phyloP scores from a whole-genome alignment of 2,888 invertebrate genomes.

The Flexamia atlantica region DNA sequence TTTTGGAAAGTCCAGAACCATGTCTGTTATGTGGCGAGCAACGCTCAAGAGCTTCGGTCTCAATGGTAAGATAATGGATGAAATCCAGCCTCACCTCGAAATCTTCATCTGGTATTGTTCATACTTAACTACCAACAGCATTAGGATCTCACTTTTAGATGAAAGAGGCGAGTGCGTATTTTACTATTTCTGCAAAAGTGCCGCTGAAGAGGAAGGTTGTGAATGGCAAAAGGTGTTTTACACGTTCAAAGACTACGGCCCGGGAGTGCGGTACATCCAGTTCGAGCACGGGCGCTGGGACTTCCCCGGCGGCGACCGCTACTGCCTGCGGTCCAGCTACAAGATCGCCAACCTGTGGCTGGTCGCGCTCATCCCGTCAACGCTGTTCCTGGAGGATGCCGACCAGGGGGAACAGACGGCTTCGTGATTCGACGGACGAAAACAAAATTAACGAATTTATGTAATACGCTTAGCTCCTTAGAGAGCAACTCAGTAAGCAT shows the following conservation, averaged over 20 bases:
- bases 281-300: constrained; percentile 24
- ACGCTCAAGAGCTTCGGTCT: constrained; percentile 17
- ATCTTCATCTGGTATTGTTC: constrained; percentile 24
- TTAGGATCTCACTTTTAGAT: constrained; percentile 12
- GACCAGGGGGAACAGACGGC: not conserved
- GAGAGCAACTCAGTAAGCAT: too few relatives aligned
- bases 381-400: not conserved
- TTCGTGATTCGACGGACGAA: not conserved
- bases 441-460: too few relatives aligned
- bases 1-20: not conserved
- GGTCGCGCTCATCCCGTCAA: not conserved
- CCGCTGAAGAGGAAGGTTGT: not conserved
- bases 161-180: not conserved
- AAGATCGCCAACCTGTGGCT: constrained; percentile 8
- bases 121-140: constrained; percentile 7
- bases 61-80: not conserved
- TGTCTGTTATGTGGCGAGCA: constrained; percentile 9
- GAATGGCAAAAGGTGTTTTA: constrained; percentile 9
- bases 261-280: constrained; percentile 5
- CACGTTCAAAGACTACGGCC: constrained; percentile 1
- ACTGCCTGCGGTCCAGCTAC: constrained; percentile 9
- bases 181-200: constrained; percentile 8
- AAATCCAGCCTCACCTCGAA: not conserved
- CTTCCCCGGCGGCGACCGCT: not conserved
- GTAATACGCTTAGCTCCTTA: too few relatives aligned